Evolutionary conservation across 2,113 vertebrate species (phyloP), one percentile per base, ranked within the genome.

Genomic region (Candoia aspera): DNA sequence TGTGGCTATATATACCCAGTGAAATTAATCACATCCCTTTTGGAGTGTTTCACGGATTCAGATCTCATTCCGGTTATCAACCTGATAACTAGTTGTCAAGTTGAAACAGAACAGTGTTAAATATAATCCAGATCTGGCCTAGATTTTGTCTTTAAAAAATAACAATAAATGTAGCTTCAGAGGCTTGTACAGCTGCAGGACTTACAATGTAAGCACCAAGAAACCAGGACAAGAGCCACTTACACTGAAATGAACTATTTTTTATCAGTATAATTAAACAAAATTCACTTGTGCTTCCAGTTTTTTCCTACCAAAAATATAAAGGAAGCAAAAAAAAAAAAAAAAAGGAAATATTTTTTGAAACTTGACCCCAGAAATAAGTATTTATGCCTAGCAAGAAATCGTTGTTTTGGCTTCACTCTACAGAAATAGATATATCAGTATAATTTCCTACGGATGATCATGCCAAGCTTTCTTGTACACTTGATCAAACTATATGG

Each of bases 1-100:
- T 93, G 96, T 94, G 97, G 95, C 97, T 98, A 97, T 98, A 97
- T 98, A 97, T 98, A 98, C 95, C 95, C 94, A n/a, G 92, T 98
- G 97, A 97, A 97, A 98, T 97, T 96, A 97, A 96, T 95, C 95
- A 95, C 92, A 96, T 95, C 95, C 96, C 96, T 96, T 97, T 98
- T 97, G 94, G 86, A 98, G 96, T 97, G 97, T 98, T 97, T 98
- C 97, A 97, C 96, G 95, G 97, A 95, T 91, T 92, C 94, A 96
- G 54, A 96, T 95, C 93, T 89, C 96, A 97, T 97, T 96, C 96
- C 97, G 92, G 95, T 97, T 97, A 42, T 79, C 73, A 79, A 42
- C 73, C 2, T 94, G 17, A 95, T 96, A 95, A 94, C 92, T 97
- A 94, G 96, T 97, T 97, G 97, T 97, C 97, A 97, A 96, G 95